Evolutionary conservation across 2,113 vertebrate genomes (phyloP).

Genomic region (Ptychochromis oligacanthus): DNA sequence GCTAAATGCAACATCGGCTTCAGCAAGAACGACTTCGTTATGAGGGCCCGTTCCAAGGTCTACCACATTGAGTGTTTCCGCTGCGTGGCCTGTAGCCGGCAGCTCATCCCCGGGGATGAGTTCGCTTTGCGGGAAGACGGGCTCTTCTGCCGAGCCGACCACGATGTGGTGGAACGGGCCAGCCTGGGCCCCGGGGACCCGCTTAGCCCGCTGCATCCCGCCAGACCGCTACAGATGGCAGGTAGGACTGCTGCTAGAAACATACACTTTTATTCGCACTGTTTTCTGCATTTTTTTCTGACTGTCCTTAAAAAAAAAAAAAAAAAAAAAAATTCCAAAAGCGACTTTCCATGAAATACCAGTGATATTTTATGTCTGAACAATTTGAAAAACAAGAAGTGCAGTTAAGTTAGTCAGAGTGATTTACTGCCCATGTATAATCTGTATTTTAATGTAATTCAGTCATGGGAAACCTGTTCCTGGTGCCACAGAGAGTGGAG

Average conservation of each 20-base stretch:
- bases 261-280: neutral
- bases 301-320: neutral
- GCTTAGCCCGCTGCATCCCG: slow-evolving; percentile 92
- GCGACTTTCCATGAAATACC: neutral
- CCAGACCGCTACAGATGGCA: slow-evolving; percentile 97
- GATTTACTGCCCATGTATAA: neutral
- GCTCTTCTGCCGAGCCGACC: slow-evolving; percentile 96
- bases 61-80: slow-evolving; percentile 99
- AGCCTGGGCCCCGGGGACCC: slow-evolving; percentile 89
- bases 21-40: slow-evolving; percentile 99
- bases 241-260: slow-evolving; percentile 78
- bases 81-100: slow-evolving; percentile 97
- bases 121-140: slow-evolving; percentile 95
- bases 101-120: slow-evolving; percentile 98
- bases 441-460: neutral
- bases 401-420: too few species aligned
- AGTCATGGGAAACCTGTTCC: neutral
- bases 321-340: neutral
- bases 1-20: slow-evolving; percentile 98
- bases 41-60: slow-evolving; percentile 95
- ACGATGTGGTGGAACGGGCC: slow-evolving; percentile 95
- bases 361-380: neutral
- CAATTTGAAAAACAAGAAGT: too few species aligned
- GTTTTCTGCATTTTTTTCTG: neutral
- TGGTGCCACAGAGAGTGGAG: neutral